These are phyloP conservation scores for Pachycephus smyrnensis DNA, from an alignment of 2,888 invertebrate species.

Conservation along the genomic window DNA sequence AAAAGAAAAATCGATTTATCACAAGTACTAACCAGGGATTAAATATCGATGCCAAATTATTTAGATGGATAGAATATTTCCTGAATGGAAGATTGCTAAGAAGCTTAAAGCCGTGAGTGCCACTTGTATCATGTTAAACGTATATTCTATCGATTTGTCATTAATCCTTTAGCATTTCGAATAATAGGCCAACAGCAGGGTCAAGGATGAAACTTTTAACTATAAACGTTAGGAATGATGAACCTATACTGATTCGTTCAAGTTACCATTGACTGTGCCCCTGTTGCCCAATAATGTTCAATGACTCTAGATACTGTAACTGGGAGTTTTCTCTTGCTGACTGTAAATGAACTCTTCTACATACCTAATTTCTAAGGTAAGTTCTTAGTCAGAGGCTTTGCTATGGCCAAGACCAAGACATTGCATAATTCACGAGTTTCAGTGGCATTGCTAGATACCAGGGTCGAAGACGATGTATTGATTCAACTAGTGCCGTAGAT, in stretches of 20 bases:
- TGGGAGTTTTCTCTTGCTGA: background rate
- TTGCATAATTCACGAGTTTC: background rate
- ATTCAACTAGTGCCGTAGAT: constrained; percentile 10
- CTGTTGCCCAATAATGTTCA: background rate
- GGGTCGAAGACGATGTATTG: constrained; percentile 6
- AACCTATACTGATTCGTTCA: background rate
- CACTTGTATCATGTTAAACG: background rate
- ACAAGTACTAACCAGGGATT: background rate
- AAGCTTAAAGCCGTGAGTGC: background rate
- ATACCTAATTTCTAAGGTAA: background rate
- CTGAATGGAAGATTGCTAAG: background rate
- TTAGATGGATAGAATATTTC: background rate
- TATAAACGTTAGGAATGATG: background rate
- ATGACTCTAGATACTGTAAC: background rate
- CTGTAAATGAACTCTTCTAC: background rate
- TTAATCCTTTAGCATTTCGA: background rate
- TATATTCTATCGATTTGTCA: background rate
- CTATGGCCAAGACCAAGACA: background rate
- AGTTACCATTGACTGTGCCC: background rate
- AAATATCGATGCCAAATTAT: background rate
- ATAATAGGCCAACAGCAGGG: background rate
- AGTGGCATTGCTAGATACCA: constrained; percentile 6
- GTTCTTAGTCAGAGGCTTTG: background rate
- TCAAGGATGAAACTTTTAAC: background rate
- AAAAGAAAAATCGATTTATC: background rate